Percentiles rank a stretch among this genome's conserved stretches.
phyloP scores from a whole-genome alignment of 2,797 vertebrate genomes.

The Gallinago solitaria region DNA sequence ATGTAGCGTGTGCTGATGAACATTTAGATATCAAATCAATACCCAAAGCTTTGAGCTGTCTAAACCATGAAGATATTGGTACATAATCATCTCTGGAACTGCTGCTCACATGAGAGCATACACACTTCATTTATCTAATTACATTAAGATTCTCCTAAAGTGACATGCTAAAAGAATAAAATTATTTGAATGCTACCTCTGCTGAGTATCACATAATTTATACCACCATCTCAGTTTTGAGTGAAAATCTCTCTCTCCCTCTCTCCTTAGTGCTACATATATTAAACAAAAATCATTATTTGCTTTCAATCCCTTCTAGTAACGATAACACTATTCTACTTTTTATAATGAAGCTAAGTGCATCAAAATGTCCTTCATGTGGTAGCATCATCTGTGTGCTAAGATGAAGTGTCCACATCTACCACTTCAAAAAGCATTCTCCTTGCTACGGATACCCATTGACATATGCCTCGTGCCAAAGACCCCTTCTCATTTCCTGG shows the following conservation, averaged over 20 bases:
- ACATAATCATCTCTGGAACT: neutral
- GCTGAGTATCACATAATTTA: neutral
- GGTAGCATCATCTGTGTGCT: neutral
- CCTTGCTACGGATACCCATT: neutral
- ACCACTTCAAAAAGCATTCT: slow-evolving; percentile 37
- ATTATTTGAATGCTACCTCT: neutral
- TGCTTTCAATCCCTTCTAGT: slow-evolving; percentile 4
- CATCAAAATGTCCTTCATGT: slow-evolving; percentile 25
- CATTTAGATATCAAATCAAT: neutral
- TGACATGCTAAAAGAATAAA: neutral
- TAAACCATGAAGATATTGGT: neutral
- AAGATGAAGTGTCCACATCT: slow-evolving; percentile 4
- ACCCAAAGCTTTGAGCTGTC: neutral
- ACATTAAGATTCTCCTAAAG: neutral
- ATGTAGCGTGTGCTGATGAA: neutral
- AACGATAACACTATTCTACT: slow-evolving; percentile 30
- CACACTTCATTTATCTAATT: neutral
- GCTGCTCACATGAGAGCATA: neutral
- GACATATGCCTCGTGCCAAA: neutral
- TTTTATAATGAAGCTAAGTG: slow-evolving; percentile 43
- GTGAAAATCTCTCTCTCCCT: neutral
- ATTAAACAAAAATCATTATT: neutral
- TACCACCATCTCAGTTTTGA: neutral
- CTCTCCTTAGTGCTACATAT: neutral
- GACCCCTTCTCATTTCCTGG: slow-evolving; percentile 15